phyloP scores from a whole-genome alignment of 2,113 vertebrate genomes.

The Engystomops pustulosus region DNA sequence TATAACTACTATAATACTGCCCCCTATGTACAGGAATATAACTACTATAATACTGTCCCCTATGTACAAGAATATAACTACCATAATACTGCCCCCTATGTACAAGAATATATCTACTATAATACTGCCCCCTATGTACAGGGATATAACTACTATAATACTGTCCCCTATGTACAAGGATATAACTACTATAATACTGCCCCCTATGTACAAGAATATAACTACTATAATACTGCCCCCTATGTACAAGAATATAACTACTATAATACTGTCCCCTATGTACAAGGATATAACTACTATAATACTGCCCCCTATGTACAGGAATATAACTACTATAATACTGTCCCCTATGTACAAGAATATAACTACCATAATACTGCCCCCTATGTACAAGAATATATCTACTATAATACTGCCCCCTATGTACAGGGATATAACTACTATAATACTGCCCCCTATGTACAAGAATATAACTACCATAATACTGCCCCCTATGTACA shows the following conservation, averaged over 20 bases:
- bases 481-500: neutral
- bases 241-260: slow-evolving; percentile 20
- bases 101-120: slow-evolving; percentile 19
- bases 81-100: slow-evolving; percentile 5
- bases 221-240: slow-evolving; percentile 11
- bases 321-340: slow-evolving; percentile 19
- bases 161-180: neutral
- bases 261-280: neutral
- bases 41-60: neutral
- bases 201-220: slow-evolving; percentile 11
- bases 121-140: slow-evolving; percentile 11
- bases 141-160: slow-evolving; percentile 14
- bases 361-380: slow-evolving; percentile 8
- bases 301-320: slow-evolving; percentile 11
- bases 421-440: slow-evolving; percentile 15
- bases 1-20: slow-evolving; percentile 25
- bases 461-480: slow-evolving; percentile 16
- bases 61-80: too few relatives aligned
- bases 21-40: slow-evolving; percentile 5
- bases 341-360: slow-evolving; percentile 2
- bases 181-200: too few relatives aligned
- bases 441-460: slow-evolving; percentile 11
- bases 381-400: neutral
- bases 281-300: too few relatives aligned
- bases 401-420: too few relatives aligned